These are phyloP conservation scores for Drosophila pseudoobscura DNA, from an alignment of 1,140 invertebrate species.

Conservation along the genomic window DNA sequence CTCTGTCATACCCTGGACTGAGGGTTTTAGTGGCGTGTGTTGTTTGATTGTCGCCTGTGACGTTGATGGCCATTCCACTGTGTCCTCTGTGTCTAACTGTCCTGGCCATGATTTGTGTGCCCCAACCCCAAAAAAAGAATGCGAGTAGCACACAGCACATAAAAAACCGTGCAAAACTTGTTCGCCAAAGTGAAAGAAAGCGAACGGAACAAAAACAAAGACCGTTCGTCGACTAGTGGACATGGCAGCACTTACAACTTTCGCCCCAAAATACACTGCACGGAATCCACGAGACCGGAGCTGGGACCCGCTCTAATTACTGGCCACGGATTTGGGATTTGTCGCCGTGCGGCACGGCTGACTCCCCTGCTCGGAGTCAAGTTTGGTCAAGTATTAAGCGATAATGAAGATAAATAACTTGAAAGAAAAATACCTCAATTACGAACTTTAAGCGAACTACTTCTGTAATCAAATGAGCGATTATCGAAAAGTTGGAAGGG, in stretches of 20 bases:
- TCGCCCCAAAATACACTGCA: conserved; percentile 25
- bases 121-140: background rate
- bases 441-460: conserved; percentile 70
- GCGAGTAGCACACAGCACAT: conserved; percentile 15
- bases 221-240: conserved; percentile 30
- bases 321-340: conserved; percentile 32
- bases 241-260: conserved; percentile 57
- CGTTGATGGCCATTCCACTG: conserved; percentile 56
- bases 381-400: conserved; percentile 65
- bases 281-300: background rate
- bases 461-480: conserved; percentile 78
- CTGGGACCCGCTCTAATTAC: conserved; percentile 34
- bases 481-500: conserved; percentile 58
- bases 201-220: conserved; percentile 19
- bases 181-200: conserved; percentile 19
- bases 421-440: conserved; percentile 75
- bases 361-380: conserved; percentile 7
- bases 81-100: conserved; percentile 28
- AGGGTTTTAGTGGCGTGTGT: conserved; percentile 3
- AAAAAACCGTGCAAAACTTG: conserved; percentile 37
- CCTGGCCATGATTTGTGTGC: conserved; percentile 68
- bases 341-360: conserved; percentile 18
- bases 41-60: conserved; percentile 66
- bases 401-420: conserved; percentile 80
- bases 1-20: background rate